phyloP scores from a whole-genome alignment of 2,113 vertebrate species.

The Lethenteron reissneri region DNA sequence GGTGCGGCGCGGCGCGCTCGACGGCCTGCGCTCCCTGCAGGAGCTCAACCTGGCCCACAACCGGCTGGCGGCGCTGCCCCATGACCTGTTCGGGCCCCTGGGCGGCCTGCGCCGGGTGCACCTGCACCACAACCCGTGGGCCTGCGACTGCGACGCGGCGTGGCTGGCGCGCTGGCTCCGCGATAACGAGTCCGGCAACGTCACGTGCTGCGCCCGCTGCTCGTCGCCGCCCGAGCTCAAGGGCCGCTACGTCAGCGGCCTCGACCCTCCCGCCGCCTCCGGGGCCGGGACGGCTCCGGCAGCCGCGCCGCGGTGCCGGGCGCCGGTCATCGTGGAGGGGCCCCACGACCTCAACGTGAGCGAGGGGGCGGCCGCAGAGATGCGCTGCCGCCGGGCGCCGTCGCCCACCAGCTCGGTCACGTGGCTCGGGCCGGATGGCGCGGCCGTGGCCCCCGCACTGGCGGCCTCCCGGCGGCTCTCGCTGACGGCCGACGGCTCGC shows the following conservation, averaged over 20 bases:
- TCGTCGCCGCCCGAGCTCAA: constrained; percentile 63
- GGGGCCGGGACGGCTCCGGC: too few relatives aligned
- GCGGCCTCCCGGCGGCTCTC: constrained; percentile 71
- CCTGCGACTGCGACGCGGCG: constrained; percentile 93
- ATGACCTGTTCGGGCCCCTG: constrained; percentile 93
- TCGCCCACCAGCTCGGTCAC: constrained; percentile 85
- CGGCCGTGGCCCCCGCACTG: constrained; percentile 83
- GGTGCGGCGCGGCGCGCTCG: constrained; percentile 91
- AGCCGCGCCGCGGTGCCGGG: constrained; percentile 32
- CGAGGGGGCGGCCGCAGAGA: constrained; percentile 82
- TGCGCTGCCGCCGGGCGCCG: constrained; percentile 72
- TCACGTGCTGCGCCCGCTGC: constrained; percentile 90
- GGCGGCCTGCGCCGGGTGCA: constrained; percentile 81
- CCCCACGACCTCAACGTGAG: constrained; percentile 89
- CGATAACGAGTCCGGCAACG: constrained; percentile 91
- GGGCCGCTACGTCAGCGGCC: constrained; percentile 82
- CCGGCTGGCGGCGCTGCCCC: constrained; percentile 85
- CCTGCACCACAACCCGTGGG: constrained; percentile 96
- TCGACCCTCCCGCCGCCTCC: constrained; percentile 92
- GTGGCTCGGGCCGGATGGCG: constrained; percentile 95
- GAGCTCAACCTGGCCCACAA: constrained; percentile 97
- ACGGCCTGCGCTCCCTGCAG: constrained; percentile 88
- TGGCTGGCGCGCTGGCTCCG: constrained; percentile 99
- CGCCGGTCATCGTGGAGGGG: constrained; percentile 93
- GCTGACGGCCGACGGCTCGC: constrained; percentile 77